These are phyloP conservation scores for Ferdinandea cuprea DNA, from an alignment of 2,888 invertebrate species.

Conservation along the genomic window DNA sequence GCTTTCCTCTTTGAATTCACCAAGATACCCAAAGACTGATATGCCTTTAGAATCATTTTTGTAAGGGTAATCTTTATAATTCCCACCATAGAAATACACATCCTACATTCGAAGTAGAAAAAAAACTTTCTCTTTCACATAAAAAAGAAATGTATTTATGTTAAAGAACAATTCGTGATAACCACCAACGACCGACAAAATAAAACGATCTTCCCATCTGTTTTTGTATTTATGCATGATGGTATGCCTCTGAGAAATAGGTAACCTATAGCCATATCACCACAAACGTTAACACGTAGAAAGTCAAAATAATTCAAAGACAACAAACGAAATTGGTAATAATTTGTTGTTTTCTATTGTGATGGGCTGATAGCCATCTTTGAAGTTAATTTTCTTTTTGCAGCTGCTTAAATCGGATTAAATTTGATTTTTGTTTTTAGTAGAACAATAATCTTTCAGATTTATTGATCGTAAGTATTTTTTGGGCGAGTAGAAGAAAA, in stretches of 20 bases:
- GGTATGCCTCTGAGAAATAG: slow-evolving; percentile 56
- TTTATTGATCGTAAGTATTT: slow-evolving; percentile 16
- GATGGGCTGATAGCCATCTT: background rate
- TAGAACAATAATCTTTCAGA: too few relatives aligned
- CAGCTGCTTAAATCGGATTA: background rate
- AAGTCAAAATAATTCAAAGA: slow-evolving; percentile 35
- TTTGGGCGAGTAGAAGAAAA: background rate
- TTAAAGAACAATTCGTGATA: slow-evolving; percentile 15
- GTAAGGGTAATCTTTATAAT: slow-evolving; percentile 7
- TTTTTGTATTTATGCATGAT: background rate
- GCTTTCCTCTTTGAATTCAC: too few relatives aligned
- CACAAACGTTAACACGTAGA: slow-evolving; percentile 25
- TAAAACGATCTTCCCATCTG: slow-evolving; percentile 23
- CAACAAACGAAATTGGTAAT: slow-evolving; percentile 16
- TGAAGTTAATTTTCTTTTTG: too few relatives aligned
- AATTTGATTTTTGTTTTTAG: too few relatives aligned
- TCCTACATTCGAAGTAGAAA: slow-evolving; percentile 11
- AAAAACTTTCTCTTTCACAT: slow-evolving; percentile 58
- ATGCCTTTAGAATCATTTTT: background rate
- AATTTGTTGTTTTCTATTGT: slow-evolving; percentile 15
- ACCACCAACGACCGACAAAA: slow-evolving; percentile 7
- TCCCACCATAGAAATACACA: background rate
- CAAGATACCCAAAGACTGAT: background rate
- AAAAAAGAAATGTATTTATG: slow-evolving; percentile 1
- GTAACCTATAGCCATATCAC: slow-evolving; percentile 49